A percentile compares a stretch with the other conserved stretches of the same genome.
phyloP scores from a whole-genome alignment of 1,140 invertebrate genomes.

The Hylaeus anthracinus region DNA sequence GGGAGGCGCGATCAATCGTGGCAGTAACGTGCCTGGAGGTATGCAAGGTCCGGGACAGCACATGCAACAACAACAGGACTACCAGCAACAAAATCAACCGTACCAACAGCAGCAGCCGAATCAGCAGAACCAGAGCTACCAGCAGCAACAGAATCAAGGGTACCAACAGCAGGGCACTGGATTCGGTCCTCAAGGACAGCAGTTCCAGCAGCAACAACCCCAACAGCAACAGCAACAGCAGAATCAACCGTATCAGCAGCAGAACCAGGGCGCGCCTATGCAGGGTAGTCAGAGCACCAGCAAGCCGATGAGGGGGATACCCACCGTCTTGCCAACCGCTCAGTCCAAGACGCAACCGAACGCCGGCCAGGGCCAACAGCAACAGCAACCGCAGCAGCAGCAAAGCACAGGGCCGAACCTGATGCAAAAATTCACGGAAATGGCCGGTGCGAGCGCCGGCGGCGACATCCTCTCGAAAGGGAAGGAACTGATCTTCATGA shows the following conservation, averaged over 20 bases:
- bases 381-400: constrained; percentile 75
- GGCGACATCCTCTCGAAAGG: constrained; percentile 93
- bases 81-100: constrained; percentile 68
- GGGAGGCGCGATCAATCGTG: constrained; percentile 81
- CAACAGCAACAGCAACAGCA: constrained; percentile 68
- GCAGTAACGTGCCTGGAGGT: constrained; percentile 82
- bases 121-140: constrained; percentile 70
- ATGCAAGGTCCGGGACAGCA: constrained; percentile 77
- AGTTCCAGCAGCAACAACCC: constrained; percentile 74
- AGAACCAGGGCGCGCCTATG: constrained; percentile 63
- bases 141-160: constrained; percentile 66
- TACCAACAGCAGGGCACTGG: constrained; percentile 69
- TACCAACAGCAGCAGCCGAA: constrained; percentile 73
- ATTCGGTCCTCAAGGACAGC: constrained; percentile 60
- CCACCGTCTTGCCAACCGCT: constrained; percentile 84
- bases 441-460: constrained; percentile 87
- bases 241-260: constrained; percentile 62
- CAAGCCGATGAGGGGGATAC: constrained; percentile 81
- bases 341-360: constrained; percentile 75
- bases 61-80: constrained; percentile 71
- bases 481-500: constrained; percentile 95
- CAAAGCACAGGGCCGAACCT: constrained; percentile 84
- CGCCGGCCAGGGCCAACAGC: constrained; percentile 72
- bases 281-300: constrained; percentile 64
- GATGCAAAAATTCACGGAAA: constrained; percentile 91